Percentiles rank a stretch among this genome's conserved stretches.
Evolutionary conservation across 1,140 invertebrate genomes (phyloP).

Genomic region (Drosophila mojavensis): DNA sequence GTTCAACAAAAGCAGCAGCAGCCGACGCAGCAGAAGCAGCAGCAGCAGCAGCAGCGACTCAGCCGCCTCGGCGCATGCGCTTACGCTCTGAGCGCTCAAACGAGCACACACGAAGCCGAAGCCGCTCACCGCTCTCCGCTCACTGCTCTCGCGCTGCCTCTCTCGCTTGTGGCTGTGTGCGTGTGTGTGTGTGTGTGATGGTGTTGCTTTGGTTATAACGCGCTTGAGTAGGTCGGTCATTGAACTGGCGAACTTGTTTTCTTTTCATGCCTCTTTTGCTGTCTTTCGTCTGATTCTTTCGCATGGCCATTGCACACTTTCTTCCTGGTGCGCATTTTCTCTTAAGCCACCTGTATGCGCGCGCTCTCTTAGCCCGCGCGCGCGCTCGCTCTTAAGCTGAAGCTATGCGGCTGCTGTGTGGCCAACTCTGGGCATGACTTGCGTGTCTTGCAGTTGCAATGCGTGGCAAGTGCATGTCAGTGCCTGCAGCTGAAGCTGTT

Average conservation of each 20-base stretch:
- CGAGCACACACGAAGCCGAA: conserved; percentile 39
- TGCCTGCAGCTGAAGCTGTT: conserved; percentile 6
- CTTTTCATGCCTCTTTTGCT: conserved; percentile 63
- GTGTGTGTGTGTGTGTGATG: conserved; percentile 25
- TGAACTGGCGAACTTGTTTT: conserved; percentile 83
- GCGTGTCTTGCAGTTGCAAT: conserved; percentile 53
- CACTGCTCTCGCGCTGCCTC: conserved; percentile 17
- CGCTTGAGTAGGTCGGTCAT: conserved; percentile 85
- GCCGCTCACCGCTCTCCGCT: conserved; percentile 12
- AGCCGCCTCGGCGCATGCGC: conserved; percentile 62
- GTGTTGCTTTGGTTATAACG: conserved; percentile 76
- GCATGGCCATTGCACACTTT: conserved; percentile 72
- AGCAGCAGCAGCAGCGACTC: conserved; percentile 20
- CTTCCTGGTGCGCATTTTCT: conserved; percentile 65
- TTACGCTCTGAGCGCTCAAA: conserved; percentile 52
- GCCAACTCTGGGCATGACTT: conserved; percentile 53
- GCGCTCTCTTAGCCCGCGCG: conserved; percentile 5
- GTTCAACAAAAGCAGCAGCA: conserved; percentile 63
- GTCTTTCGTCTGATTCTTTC: conserved; percentile 61
- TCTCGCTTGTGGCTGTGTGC: conserved; percentile 23
- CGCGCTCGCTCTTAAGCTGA: conserved; percentile 28
- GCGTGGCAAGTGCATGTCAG: conserved; percentile 52
- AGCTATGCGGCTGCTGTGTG: conserved; percentile 14
- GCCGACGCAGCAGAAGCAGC: neutral
- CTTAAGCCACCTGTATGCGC: conserved; percentile 59